Evolutionary conservation across 2,888 invertebrate genomes (phyloP), one percentile per base, ranked within the genome.

Genomic region (Deladenus siricidicola): DNA sequence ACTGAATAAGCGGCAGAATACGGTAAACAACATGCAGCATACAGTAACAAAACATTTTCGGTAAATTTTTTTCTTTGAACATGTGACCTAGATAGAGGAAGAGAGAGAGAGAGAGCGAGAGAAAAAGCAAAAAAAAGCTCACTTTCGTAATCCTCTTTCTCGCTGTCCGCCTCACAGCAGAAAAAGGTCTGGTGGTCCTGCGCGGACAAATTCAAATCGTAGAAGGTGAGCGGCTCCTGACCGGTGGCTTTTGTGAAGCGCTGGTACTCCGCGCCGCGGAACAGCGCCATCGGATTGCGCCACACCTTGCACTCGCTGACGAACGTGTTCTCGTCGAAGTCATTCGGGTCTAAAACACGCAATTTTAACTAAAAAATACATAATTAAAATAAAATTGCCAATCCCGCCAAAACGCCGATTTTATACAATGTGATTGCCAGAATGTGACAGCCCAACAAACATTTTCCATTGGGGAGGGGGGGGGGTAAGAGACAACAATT

Each of bases 101-200:
- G 26, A 54, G 4, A 8, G 10, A 48, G 30, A 17, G n/a, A n/a
- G n/a, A n/a, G n/a, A n/a, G n/a, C n/a, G n/a, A n/a, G n/a, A n/a
- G n/a, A n/a, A n/a, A n/a, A 47, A 58, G 6, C n/a, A n/a, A n/a
- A n/a, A n/a, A n/a, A n/a, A n/a, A n/a, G 60, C 66, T 56, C 78
- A 85, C 85, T 87, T 81, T 91, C 89, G 81, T 89, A 90, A 79
- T 91, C 90, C 3, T 87, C 86, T 80, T 88, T 89, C 34, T 88
- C 88, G 1, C 85, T 85, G 80, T 92, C 90, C 51, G 86, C 87
- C 80, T 91, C 90, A 80, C 90, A 90, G 0, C 89, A 90, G 79
- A 92, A 91, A 81, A 90, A 90, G 3, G 89, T 90, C 80, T 94
- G 94, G 81, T 98, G 96, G 82, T 96, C 96, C 82, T 96, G 94